These are phyloP conservation scores for Brachyptera risi DNA, from an alignment of 2,888 invertebrate species.

Conservation along the genomic window DNA sequence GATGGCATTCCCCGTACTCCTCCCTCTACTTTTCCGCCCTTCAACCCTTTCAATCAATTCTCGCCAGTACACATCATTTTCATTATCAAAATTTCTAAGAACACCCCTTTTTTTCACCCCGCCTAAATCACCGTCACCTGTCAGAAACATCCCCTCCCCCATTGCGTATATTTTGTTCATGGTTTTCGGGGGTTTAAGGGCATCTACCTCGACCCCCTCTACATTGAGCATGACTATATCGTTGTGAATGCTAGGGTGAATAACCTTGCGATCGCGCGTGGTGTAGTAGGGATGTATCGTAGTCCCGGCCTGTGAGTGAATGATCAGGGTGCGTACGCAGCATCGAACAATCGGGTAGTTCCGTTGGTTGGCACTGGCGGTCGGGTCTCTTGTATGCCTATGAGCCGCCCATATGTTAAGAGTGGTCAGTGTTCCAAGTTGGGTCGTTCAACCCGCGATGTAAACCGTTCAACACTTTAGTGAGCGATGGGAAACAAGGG, in stretches of 20 bases:
- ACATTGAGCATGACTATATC: background rate
- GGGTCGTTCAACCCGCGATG: conserved; percentile 9
- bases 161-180: background rate
- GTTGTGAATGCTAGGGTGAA: background rate
- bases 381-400: no score
- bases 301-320: no score
- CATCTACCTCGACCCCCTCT: background rate
- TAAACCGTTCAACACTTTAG: no score
- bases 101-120: no score
- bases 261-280: background rate
- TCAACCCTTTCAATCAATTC: background rate
- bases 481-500: background rate
- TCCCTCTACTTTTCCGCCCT: background rate
- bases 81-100: background rate
- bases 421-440: conserved; percentile 17
- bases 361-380: no score
- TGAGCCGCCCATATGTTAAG: conserved; percentile 11
- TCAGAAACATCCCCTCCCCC: no score
- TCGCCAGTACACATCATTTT: background rate
- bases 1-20: background rate
- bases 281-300: background rate
- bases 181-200: background rate
- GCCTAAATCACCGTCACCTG: no score
- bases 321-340: no score
- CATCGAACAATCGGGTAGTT: no score